Base-by-base conservation (phyloP, 2,113 vertebrate species). In the Tringa solitaria region DNA sequence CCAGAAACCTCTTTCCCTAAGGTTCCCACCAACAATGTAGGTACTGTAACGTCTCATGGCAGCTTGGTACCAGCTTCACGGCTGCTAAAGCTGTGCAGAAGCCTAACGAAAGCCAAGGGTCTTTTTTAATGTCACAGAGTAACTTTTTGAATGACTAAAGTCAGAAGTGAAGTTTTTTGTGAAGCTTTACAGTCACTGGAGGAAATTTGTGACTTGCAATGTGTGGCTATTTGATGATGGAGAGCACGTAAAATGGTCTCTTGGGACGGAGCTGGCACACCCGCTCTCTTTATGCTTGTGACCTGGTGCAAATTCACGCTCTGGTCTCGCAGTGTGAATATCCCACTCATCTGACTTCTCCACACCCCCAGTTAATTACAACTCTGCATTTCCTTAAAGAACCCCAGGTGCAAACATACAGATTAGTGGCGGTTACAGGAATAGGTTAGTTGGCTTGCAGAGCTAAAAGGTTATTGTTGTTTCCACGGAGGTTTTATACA, bases 381-480 rank as follows among this genome's bases (percentile, higher is more conserved):
- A 83, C 92, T 95, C 84, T 92, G 87, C 27, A 14, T 95, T 97
- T 96, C 89, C 96, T 96, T 95, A 96, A 96, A 96, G 96, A 96
- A 95, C 89, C 95, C 96, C 90, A 87, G 92, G 85, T 94, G 95
- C 95, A 97, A 96, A 95, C 87, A 96, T 3, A 77, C 53, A 89
- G 93, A 97, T 96, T 95, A 96, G 96, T 80, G 70, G 91, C 2
- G 0, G 93, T 95, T 96, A 89, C 96, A 95, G 95, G 91, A 97
- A 96, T 96, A 96, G 94, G 69, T 43, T 57, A 30, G 84, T 54
- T 95, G 96, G 89, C 89, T 91, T 18, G 57, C 77, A 93, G 92
- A 95, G 91, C 95, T 95, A 82, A 95, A 96, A 96, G 94, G 67
- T 96, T 94, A 97, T 97, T 96, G 96, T 97, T 93, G 91, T 50